Percentiles rank a stretch among this genome's conserved stretches.
Evolutionary conservation across 2,113 vertebrate genomes (phyloP).

Genomic region (Prunella himalayana): DNA sequence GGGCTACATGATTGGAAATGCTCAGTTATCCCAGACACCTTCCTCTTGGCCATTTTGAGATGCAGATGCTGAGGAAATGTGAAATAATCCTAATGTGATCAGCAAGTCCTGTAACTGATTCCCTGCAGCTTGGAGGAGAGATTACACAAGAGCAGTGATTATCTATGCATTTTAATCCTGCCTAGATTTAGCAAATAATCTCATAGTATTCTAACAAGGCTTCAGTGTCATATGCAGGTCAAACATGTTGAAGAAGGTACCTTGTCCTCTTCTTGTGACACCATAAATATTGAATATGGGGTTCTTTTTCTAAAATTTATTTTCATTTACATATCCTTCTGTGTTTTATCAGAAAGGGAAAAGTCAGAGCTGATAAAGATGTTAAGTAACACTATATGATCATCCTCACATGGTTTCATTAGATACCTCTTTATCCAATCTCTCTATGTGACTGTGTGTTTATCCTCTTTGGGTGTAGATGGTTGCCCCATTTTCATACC

Average conservation of each 20-base stretch:
- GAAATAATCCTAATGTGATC: background rate
- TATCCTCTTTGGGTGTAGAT: background rate
- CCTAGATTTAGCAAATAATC: background rate
- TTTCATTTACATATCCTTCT: background rate
- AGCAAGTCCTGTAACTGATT: background rate
- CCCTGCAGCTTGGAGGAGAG: background rate
- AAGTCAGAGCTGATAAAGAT: background rate
- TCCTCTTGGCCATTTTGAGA: background rate
- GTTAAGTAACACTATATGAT: background rate
- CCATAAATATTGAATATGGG: background rate
- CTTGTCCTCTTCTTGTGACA: background rate
- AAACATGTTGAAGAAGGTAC: background rate
- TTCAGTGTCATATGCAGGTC: background rate
- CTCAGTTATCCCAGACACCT: background rate
- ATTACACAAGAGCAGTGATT: background rate
- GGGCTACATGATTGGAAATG: background rate
- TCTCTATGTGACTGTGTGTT: background rate
- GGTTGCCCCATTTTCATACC: background rate
- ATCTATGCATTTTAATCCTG: background rate
- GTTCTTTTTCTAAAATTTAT: background rate
- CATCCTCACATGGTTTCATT: background rate
- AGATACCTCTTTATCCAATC: background rate
- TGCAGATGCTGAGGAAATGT: background rate
- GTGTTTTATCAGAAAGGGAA: background rate
- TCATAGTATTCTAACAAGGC: background rate